Conservation (phyloP, 2,113 vertebrate species). For the Pelodiscus sinensis region DNA sequence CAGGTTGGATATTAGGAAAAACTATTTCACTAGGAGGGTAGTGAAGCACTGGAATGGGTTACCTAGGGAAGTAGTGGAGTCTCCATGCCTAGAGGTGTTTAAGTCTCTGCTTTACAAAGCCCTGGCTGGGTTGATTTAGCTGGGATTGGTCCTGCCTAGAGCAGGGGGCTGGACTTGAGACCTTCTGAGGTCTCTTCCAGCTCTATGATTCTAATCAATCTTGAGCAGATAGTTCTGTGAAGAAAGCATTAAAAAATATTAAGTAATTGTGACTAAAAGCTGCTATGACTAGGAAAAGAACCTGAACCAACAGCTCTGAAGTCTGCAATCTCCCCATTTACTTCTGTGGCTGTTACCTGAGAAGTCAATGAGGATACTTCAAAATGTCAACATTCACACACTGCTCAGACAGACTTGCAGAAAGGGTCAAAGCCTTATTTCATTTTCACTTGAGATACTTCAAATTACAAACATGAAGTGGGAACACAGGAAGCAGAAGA, state of each 20-base stretch:
- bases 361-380: too few relatives aligned
- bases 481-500: rapidly evolving
- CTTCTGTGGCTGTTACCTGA: background rate
- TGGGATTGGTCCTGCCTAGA: too few relatives aligned
- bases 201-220: too few relatives aligned
- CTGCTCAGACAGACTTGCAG: rapidly evolving
- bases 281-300: background rate
- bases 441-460: background rate
- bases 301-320: background rate
- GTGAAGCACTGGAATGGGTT: too few relatives aligned
- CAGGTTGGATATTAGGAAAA: too few relatives aligned
- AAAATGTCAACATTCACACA: background rate
- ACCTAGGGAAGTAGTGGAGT: too few relatives aligned
- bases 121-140: too few relatives aligned
- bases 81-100: too few relatives aligned
- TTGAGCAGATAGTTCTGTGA: background rate
- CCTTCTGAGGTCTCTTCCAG: too few relatives aligned
- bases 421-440: background rate
- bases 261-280: background rate
- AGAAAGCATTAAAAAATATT: background rate
- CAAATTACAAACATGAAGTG: background rate
- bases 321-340: rapidly evolving
- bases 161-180: too few relatives aligned
- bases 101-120: too few relatives aligned
- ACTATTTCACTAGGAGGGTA: too few relatives aligned